Conservation (phyloP, 2,797 vertebrate species). For the Platalea minor region DNA sequence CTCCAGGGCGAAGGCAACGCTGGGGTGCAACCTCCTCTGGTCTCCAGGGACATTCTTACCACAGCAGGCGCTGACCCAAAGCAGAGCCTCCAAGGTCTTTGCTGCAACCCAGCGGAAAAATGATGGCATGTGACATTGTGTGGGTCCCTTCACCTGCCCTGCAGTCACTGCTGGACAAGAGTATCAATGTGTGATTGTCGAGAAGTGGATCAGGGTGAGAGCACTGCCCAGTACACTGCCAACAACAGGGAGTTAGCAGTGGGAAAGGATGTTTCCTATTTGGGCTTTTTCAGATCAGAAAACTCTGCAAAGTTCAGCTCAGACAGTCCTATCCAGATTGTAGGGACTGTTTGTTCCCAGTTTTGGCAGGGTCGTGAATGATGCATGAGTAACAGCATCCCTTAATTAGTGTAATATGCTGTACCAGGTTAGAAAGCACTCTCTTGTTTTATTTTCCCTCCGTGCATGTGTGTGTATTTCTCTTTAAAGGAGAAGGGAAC, state of each 20-base stretch:
- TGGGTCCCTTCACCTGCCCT: neutral
- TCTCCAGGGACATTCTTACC: neutral
- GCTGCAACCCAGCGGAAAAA: neutral
- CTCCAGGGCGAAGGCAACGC: neutral
- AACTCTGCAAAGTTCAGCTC: conserved; percentile 43
- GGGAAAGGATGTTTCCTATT: conserved; percentile 33
- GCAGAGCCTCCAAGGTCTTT: neutral
- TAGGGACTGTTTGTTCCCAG: conserved; percentile 67
- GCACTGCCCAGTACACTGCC: neutral
- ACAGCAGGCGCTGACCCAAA: accelerated
- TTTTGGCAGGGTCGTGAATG: conserved; percentile 60
- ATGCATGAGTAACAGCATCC: conserved; percentile 63
- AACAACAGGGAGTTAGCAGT: neutral
- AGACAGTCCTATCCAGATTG: conserved; percentile 46
- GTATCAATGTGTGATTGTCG: neutral
- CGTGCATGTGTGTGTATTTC: neutral
- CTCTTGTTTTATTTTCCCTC: conserved; percentile 45
- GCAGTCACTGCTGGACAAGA: neutral
- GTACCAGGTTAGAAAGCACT: conserved; percentile 60
- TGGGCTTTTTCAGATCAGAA: conserved; percentile 40
- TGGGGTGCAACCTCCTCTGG: accelerated
- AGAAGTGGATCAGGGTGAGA: neutral
- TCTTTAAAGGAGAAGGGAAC: conserved; percentile 48
- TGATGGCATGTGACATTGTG: accelerated
- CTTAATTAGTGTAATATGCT: conserved; percentile 64